Evolutionary conservation across 2,797 vertebrate species (phyloP).

Genomic region (Karalla daura): DNA sequence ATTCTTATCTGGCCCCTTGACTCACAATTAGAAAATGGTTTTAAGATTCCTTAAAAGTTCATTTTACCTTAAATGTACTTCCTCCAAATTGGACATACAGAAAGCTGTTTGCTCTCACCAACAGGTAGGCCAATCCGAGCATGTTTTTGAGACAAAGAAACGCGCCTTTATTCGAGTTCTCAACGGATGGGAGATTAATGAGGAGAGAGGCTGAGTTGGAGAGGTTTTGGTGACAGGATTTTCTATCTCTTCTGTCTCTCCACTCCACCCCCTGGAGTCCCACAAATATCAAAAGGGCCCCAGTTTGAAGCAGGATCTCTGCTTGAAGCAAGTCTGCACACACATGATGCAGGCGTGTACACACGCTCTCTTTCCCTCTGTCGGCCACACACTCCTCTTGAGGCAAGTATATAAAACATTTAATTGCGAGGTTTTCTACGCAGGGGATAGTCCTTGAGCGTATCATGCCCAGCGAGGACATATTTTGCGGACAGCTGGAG

Average conservation of each 20-base stretch:
- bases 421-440: constrained; percentile 59
- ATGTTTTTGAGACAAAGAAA: constrained; percentile 21
- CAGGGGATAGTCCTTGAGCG: constrained; percentile 60
- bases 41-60: no score
- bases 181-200: constrained; percentile 50
- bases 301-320: constrained; percentile 40
- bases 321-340: constrained; percentile 39
- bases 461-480: constrained; percentile 53
- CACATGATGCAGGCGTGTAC: constrained; percentile 36
- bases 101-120: constrained; percentile 3
- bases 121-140: neutral
- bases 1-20: no score
- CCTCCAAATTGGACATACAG: neutral
- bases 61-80: no score
- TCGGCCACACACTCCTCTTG: constrained; percentile 55
- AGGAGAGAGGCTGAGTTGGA: constrained; percentile 29
- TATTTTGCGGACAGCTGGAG: constrained; percentile 74
- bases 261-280: constrained; percentile 58
- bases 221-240: constrained; percentile 51
- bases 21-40: no score
- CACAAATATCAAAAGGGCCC: constrained; percentile 55
- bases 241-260: constrained; percentile 49
- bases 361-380: constrained; percentile 16
- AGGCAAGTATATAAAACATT: constrained; percentile 70
- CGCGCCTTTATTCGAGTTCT: constrained; percentile 35